Percentiles rank a stretch among this genome's conserved stretches.
Evolutionary conservation across 2,113 vertebrate species (phyloP).

Genomic region (Zosterops lateralis): DNA sequence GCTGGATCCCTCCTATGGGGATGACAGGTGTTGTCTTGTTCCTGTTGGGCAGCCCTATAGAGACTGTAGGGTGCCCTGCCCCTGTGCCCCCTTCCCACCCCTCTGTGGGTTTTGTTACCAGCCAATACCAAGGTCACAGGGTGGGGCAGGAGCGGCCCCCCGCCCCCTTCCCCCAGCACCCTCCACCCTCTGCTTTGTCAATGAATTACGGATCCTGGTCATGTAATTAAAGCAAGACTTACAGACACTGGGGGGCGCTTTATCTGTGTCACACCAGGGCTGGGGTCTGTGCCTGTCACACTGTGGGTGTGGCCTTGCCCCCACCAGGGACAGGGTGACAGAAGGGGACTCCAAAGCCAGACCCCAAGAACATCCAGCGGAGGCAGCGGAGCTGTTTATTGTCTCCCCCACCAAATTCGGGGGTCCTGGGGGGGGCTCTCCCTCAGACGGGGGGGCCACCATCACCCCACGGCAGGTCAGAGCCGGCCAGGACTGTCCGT

Average conservation of each 20-base stretch:
- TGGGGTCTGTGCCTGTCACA: rapidly evolving
- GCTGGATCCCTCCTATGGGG: neutral
- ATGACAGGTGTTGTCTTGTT: neutral
- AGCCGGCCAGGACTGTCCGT: neutral
- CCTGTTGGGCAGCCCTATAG: neutral
- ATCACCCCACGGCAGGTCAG: neutral
- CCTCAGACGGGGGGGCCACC: neutral
- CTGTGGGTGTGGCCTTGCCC: neutral
- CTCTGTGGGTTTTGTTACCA: neutral
- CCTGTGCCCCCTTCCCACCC: neutral
- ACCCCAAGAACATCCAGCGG: neutral
- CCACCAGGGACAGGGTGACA: neutral
- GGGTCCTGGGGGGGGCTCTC: too few relatives aligned
- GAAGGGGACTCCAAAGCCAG: neutral
- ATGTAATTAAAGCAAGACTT: neutral
- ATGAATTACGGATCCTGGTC: neutral
- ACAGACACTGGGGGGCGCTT: neutral
- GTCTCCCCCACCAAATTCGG: rapidly evolving
- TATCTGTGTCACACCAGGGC: neutral
- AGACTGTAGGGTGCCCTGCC: neutral
- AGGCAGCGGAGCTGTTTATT: neutral
- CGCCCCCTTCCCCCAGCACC: neutral
- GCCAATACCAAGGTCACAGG: neutral
- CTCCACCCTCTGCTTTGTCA: neutral
- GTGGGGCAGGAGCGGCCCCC: neutral